phyloP scores from a whole-genome alignment of 92 coral and sea anemone species.

The Galaxea fascicularis region DNA sequence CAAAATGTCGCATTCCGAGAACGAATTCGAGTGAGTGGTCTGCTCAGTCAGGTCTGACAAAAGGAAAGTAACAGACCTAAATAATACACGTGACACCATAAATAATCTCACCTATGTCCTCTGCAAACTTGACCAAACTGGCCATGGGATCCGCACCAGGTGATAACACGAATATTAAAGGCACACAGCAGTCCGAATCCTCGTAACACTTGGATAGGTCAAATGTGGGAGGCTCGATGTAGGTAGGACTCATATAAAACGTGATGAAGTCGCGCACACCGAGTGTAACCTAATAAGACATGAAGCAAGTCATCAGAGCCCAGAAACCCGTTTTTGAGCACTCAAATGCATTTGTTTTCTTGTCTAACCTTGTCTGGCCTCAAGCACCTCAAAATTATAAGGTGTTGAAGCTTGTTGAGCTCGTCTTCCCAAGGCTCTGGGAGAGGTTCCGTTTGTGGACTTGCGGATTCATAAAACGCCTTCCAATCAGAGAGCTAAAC shows the following conservation, averaged over 20 bases:
- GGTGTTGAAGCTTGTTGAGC: conserved; percentile 86
- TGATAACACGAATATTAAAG: conserved; percentile 91
- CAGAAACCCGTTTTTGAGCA: not conserved
- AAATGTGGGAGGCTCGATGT: conserved; percentile 96
- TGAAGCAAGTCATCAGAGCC: not conserved
- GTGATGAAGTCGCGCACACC: conserved; percentile 96
- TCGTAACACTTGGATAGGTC: conserved; percentile 91
- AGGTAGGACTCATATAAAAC: conserved; percentile 85
- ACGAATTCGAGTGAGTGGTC: too few species aligned
- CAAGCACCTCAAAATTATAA: conserved; percentile 85
- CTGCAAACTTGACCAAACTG: conserved; percentile 93
- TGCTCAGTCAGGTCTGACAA: too few species aligned
- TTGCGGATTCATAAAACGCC: conserved; percentile 82
- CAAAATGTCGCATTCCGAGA: too few species aligned
- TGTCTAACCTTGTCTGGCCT: conserved; percentile 95
- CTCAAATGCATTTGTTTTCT: too few species aligned
- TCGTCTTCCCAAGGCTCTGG: conserved; percentile 98
- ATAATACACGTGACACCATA: too few species aligned
- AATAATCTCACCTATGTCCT: conserved; percentile 77
- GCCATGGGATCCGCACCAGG: conserved; percentile 99
- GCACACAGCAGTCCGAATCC: conserved; percentile 96
- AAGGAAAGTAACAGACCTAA: too few species aligned
- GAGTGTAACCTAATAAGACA: conserved; percentile 77
- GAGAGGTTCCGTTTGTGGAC: conserved; percentile 88
- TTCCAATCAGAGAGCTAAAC: conserved; percentile 86